Evolutionary conservation across 92 coral and sea anemone species (phyloP), one percentile per base, ranked within the genome.

Genomic region (Chrysogorgia sp.): DNA sequence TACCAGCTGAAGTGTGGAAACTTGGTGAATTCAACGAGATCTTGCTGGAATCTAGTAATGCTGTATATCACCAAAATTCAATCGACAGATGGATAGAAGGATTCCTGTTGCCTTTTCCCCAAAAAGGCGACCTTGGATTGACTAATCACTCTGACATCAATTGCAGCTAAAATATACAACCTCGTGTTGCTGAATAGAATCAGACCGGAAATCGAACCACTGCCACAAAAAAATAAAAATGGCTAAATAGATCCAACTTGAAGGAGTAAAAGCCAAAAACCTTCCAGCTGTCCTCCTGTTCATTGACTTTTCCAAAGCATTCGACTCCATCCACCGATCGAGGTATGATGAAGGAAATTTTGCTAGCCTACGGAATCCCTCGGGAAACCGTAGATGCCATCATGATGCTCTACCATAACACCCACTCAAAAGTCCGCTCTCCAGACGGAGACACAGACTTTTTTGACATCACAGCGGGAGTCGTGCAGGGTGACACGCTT

Each of bases 141-240:
- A 66, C 86, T 7, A n/a, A 79, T 79, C 15, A 70, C 70, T 3
- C 63, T 85, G 40, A 12, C 68, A 8, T 12, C 82, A 17, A 74
- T 74, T 1, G 82, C 89, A 8, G 7, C 86, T n/a, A 85, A 85
- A 57, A 72, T 81, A 43, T 80, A 71, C 77, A 85, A 85, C 69
- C 67, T 57, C 71, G 85, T 81, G 57, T 81, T 85, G 33, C 63
- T 71, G n/a, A 80, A 53, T 3, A 69, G 64, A 29, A 32, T 79
- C 33, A 35, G 34, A 45, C 61, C 76, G 29, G 60, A 40, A 13
- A 49, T 69, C 10, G 30, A 40, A 1, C 52, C 28, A 28, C 25
- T 69, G 29, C 34, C 25, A 32, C n/a, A 43, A 34, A 10, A 43
- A 23, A 20, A 26, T 4, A 50, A 69, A 34, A 69, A 69, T 23